Conservation (phyloP, 1,140 invertebrate species). For the Calephelis virginiensis region DNA sequence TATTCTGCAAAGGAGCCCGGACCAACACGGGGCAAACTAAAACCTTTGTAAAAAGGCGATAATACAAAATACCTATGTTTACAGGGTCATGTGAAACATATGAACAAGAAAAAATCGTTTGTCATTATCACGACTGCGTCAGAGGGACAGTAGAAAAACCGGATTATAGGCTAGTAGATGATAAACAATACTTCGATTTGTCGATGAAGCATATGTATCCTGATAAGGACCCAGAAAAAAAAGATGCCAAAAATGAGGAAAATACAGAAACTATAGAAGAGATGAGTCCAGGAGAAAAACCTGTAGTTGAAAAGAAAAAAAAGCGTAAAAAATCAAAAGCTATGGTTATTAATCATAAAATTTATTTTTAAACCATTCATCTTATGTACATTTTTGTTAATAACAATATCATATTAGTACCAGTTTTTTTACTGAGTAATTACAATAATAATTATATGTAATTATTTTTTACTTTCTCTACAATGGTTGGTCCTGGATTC, state of each 20-base stretch:
- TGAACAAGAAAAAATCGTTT: slow-evolving; percentile 82
- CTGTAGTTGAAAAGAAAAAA: slow-evolving; percentile 26
- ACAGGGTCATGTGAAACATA: slow-evolving; percentile 83
- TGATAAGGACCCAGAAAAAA: slow-evolving; percentile 39
- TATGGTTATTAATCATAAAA: slow-evolving; percentile 72
- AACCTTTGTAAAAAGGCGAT: no score
- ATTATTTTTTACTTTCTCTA: no score
- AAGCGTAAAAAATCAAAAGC: slow-evolving; percentile 55
- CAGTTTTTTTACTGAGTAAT: no score
- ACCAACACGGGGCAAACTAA: no score
- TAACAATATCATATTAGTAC: background rate
- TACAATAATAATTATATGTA: no score
- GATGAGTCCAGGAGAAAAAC: slow-evolving; percentile 25
- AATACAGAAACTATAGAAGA: slow-evolving; percentile 13
- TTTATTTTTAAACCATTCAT: slow-evolving; percentile 60
- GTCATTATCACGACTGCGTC: slow-evolving; percentile 80
- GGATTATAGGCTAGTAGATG: slow-evolving; percentile 64
- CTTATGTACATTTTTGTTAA: background rate
- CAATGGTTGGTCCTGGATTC: no score
- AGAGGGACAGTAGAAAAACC: slow-evolving; percentile 62
- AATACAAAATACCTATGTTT: slow-evolving; percentile 15
- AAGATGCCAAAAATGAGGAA: slow-evolving; percentile 20
- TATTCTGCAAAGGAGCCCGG: no score
- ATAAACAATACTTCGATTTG: slow-evolving; percentile 68
- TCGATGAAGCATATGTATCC: slow-evolving; percentile 63